phyloP scores from a whole-genome alignment of 2,888 invertebrate genomes.

The Pilophorus perplexus region DNA sequence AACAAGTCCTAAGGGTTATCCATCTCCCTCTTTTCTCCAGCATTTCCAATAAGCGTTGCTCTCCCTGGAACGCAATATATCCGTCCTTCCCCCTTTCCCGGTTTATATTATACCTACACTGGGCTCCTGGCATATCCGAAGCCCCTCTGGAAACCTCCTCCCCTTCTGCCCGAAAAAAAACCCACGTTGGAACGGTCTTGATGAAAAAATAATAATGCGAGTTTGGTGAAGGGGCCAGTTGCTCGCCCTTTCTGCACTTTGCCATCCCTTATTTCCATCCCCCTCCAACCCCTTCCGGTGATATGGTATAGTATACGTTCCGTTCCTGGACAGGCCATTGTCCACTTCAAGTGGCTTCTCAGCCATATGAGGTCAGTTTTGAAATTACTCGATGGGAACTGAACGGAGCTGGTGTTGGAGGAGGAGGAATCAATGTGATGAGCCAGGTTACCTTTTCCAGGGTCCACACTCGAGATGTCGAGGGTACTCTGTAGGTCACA shows the following conservation, averaged over 20 bases:
- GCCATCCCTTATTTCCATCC: conserved; percentile 41
- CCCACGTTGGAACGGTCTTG: conserved; percentile 39
- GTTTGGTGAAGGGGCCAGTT: conserved; percentile 45
- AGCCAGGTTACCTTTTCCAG: no score
- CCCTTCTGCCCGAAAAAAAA: conserved; percentile 21
- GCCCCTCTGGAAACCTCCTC: conserved; percentile 21
- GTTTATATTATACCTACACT: conserved; percentile 45
- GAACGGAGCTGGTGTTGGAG: no score
- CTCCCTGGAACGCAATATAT: conserved; percentile 44
- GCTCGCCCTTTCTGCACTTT: conserved; percentile 16
- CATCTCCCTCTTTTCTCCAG: conserved; percentile 43
- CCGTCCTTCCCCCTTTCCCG: conserved; percentile 41
- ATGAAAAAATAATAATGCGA: conserved; percentile 47
- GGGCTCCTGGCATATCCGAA: conserved; percentile 39
- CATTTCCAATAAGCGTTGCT: conserved; percentile 45
- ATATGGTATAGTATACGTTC: not conserved
- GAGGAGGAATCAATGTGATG: no score
- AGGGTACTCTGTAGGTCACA: no score
- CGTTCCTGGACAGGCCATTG: conserved; percentile 6
- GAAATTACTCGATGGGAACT: no score
- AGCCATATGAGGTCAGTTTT: not conserved
- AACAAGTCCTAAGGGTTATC: conserved; percentile 43
- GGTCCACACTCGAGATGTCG: no score
- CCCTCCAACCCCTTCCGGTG: not conserved
- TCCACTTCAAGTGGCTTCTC: conserved; percentile 39